Evolutionary conservation across 2,797 vertebrate species (phyloP).

Genomic region (Pteronotus mesoamericanus): DNA sequence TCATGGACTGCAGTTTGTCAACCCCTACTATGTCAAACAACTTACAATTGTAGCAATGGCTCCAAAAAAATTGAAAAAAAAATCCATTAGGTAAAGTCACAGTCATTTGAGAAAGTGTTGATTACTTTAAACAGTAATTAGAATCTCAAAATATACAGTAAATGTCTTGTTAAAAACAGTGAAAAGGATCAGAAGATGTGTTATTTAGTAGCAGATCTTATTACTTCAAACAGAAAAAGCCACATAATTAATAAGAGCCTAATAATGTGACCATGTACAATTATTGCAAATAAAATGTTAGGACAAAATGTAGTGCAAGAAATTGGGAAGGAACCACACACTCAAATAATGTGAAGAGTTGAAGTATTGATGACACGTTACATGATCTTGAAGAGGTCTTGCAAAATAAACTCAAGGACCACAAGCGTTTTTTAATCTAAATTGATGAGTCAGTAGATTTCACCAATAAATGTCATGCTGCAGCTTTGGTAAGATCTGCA

Average conservation of each 20-base stretch:
- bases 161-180: not conserved
- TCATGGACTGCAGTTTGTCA: not conserved
- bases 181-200: not conserved
- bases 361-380: not conserved
- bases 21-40: not conserved
- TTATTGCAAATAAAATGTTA: not conserved
- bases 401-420: constrained; percentile 24
- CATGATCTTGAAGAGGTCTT: not conserved
- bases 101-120: not conserved
- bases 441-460: not conserved
- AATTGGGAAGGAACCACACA: not conserved
- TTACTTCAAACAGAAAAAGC: not conserved
- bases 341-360: not conserved
- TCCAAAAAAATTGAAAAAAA: not conserved
- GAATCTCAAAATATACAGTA: not conserved
- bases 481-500: not conserved
- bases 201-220: not conserved
- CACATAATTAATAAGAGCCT: not conserved
- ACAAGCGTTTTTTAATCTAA: not conserved
- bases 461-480: not conserved
- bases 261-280: not conserved
- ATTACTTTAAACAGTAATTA: not conserved
- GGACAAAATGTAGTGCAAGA: not conserved
- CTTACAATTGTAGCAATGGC: not conserved
- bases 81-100: not conserved